phyloP scores from a whole-genome alignment of 2,113 vertebrate genomes.

The Lepus timidus region DNA sequence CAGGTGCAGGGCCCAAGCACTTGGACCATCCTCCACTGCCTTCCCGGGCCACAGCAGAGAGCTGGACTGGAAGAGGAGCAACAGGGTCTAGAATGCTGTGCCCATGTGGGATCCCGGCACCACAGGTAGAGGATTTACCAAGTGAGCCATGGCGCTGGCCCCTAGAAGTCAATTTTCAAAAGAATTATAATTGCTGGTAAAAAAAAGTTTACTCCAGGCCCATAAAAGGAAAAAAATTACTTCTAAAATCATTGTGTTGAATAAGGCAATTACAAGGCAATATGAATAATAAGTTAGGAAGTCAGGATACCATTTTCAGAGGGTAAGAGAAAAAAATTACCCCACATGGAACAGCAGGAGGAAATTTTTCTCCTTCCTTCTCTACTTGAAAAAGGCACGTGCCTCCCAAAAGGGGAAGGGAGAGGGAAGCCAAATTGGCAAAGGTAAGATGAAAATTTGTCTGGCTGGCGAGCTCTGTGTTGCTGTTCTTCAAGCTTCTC shows the following conservation, averaged over 20 bases:
- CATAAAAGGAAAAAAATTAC: slow-evolving; percentile 12
- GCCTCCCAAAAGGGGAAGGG: slow-evolving; percentile 12
- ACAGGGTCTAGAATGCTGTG: too few relatives aligned
- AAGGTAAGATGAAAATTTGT: not conserved
- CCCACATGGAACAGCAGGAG: not conserved
- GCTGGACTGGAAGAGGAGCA: too few relatives aligned
- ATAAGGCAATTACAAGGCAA: not conserved
- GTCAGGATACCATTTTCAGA: slow-evolving; percentile 5
- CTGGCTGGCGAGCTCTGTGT: slow-evolving; percentile 24
- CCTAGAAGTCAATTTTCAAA: not conserved
- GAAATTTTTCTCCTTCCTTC: not conserved
- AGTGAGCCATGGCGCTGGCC: too few relatives aligned
- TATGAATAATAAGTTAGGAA: not conserved
- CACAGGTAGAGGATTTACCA: too few relatives aligned
- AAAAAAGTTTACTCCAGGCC: not conserved
- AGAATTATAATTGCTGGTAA: not conserved
- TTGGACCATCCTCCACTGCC: too few relatives aligned
- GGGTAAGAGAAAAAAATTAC: not conserved
- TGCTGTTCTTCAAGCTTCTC: slow-evolving; percentile 53
- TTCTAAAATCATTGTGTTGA: not conserved
- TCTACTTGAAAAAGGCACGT: slow-evolving; percentile 25
- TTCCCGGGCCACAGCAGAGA: too few relatives aligned
- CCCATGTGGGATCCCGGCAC: too few relatives aligned
- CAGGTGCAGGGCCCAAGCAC: too few relatives aligned
- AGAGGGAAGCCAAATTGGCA: slow-evolving; percentile 56